phyloP scores from a whole-genome alignment of 2,888 invertebrate genomes.

The Drosophila kanekoi region DNA sequence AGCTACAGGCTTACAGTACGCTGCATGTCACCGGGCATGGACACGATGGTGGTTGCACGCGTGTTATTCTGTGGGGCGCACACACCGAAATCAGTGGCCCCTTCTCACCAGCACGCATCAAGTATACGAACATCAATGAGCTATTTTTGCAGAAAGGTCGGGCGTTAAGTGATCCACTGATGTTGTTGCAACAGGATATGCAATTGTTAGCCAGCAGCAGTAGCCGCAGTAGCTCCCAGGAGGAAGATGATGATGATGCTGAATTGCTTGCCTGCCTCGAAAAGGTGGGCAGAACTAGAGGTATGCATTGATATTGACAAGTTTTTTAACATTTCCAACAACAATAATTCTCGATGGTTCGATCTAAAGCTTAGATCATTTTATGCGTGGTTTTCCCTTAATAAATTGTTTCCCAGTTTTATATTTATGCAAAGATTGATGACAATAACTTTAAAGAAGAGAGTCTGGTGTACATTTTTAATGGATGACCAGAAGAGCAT shows the following conservation, averaged over 20 bases:
- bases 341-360: too few relatives aligned
- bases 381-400: too few relatives aligned
- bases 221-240: neutral
- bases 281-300: neutral
- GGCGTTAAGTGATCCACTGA: slow-evolving; percentile 2
- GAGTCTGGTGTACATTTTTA: too few relatives aligned
- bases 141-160: slow-evolving; percentile 84
- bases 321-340: too few relatives aligned
- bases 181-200: neutral
- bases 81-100: slow-evolving; percentile 87
- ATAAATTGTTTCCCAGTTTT: too few relatives aligned
- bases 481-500: too few relatives aligned
- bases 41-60: neutral
- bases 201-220: neutral
- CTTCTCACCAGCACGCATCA: slow-evolving; percentile 87
- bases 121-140: slow-evolving; percentile 89
- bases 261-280: neutral
- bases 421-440: too few relatives aligned
- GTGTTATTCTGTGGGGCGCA: slow-evolving; percentile 88
- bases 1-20: slow-evolving; percentile 86
- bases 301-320: slow-evolving; percentile 9
- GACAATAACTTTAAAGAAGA: too few relatives aligned
- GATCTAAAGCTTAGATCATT: too few relatives aligned
- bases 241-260: neutral
- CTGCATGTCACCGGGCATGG: slow-evolving; percentile 71